Conservation (phyloP, 2,113 vertebrate genomes). For the Etheostoma spectabile region DNA sequence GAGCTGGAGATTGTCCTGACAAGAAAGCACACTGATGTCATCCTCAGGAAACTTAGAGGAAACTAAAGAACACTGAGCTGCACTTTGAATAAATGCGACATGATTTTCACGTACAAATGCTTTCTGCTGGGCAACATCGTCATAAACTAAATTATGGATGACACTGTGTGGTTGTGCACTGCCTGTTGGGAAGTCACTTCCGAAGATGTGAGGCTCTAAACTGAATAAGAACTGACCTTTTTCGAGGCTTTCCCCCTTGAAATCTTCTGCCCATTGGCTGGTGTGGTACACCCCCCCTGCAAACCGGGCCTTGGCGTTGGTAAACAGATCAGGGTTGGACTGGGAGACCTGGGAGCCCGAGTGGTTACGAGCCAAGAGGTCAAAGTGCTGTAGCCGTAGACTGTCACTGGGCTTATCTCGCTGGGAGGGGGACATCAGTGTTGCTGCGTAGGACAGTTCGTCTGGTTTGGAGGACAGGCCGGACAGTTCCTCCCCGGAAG, state of each 20-base stretch:
- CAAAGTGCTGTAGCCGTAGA: slow-evolving; percentile 83
- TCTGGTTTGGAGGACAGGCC: slow-evolving; percentile 76
- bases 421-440: slow-evolving; percentile 84
- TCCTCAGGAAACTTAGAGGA: slow-evolving; percentile 34
- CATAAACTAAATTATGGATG: slow-evolving; percentile 57
- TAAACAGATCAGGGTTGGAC: slow-evolving; percentile 84
- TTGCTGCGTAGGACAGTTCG: slow-evolving; percentile 82
- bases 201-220: slow-evolving; percentile 26
- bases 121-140: slow-evolving; percentile 45
- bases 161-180: slow-evolving; percentile 30
- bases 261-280: slow-evolving; percentile 81
- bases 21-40: slow-evolving; percentile 61
- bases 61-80: slow-evolving; percentile 34
- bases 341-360: slow-evolving; percentile 82
- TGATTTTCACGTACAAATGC: slow-evolving; percentile 56
- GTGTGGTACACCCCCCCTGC: slow-evolving; percentile 58
- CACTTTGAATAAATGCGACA: slow-evolving; percentile 50
- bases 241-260: slow-evolving; percentile 74
- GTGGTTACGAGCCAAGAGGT: slow-evolving; percentile 86
- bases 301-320: slow-evolving; percentile 68
- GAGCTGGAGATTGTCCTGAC: slow-evolving; percentile 82
- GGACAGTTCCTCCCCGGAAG: slow-evolving; percentile 80
- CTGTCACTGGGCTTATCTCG: slow-evolving; percentile 77
- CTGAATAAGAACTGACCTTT: slow-evolving; percentile 69
- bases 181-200: slow-evolving; percentile 16